Evolutionary conservation across 2,888 invertebrate genomes (phyloP).

Genomic region (Uloborus plumipes): DNA sequence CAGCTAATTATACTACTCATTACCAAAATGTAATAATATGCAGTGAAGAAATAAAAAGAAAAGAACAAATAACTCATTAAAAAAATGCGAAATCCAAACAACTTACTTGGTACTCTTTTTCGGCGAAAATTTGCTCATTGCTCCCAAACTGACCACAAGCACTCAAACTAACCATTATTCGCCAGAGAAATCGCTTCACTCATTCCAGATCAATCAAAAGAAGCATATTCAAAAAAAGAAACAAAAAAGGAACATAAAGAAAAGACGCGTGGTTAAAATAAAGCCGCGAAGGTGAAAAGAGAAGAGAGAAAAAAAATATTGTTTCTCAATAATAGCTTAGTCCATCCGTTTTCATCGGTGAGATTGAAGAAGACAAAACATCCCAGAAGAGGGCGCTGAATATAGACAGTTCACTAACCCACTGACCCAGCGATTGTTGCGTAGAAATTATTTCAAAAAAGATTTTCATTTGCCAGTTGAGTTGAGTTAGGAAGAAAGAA

Average conservation of each 20-base stretch:
- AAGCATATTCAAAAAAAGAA: background rate
- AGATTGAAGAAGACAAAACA: conserved; percentile 11
- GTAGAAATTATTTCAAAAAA: conserved; percentile 45
- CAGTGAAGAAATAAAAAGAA: too few species aligned
- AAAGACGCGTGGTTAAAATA: conserved; percentile 14
- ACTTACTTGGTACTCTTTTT: background rate
- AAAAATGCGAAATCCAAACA: background rate
- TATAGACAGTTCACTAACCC: conserved; percentile 62
- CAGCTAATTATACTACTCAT: too few species aligned
- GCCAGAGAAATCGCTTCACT: background rate
- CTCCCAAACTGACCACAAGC: background rate
- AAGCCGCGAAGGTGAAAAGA: conserved; percentile 9
- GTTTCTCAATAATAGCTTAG: conserved; percentile 32
- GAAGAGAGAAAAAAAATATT: conserved; percentile 8
- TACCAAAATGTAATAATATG: too few species aligned
- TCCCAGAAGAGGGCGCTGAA: conserved; percentile 42
- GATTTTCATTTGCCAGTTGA: conserved; percentile 35
- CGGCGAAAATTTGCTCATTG: conserved; percentile 1
- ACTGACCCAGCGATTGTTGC: conserved; percentile 60
- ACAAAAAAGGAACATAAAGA: background rate
- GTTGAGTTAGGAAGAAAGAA: conserved; percentile 23
- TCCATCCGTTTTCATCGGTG: conserved; percentile 27
- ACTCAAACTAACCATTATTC: background rate
- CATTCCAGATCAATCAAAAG: background rate
- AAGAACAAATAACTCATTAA: too few species aligned